A percentile compares a stretch with the other conserved stretches of the same genome.
phyloP scores from a whole-genome alignment of 2,797 vertebrate species.

The Benthosema pterotum region DNA sequence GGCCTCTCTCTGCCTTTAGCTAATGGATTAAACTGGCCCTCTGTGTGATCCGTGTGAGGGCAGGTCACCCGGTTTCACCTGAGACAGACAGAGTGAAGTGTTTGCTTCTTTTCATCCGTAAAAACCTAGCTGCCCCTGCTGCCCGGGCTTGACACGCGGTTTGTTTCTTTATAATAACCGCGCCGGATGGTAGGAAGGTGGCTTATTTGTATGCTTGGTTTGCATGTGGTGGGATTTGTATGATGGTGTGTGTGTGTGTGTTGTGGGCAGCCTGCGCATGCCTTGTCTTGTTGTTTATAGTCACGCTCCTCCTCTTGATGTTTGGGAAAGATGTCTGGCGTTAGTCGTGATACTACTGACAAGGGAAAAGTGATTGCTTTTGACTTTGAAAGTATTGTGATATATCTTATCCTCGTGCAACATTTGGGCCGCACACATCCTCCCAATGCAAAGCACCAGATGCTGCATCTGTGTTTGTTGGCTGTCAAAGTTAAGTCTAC shows the following conservation, averaged over 20 bases:
- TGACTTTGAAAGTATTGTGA: slow-evolving; percentile 54
- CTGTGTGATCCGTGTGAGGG: background rate
- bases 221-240: slow-evolving; percentile 29
- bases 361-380: slow-evolving; percentile 62
- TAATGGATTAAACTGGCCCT: slow-evolving; percentile 74
- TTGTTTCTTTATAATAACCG: slow-evolving; percentile 23
- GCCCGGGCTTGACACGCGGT: slow-evolving; percentile 44
- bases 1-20: slow-evolving; percentile 70
- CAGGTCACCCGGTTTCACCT: slow-evolving; percentile 71
- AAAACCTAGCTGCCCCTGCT: slow-evolving; percentile 56
- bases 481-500: slow-evolving; percentile 20
- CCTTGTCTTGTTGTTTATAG: slow-evolving; percentile 38
- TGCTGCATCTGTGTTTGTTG: slow-evolving; percentile 31
- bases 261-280: slow-evolving; percentile 43
- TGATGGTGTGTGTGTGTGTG: slow-evolving; percentile 28
- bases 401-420: slow-evolving; percentile 62
- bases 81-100: slow-evolving; percentile 58
- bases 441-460: slow-evolving; percentile 50
- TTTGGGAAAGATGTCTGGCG: slow-evolving; percentile 46
- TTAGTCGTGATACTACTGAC: slow-evolving; percentile 33
- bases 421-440: slow-evolving; percentile 65
- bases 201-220: slow-evolving; percentile 53
- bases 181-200: slow-evolving; percentile 14
- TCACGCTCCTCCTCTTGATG: slow-evolving; percentile 31
- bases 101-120: slow-evolving; percentile 56